A percentile compares a stretch with the other conserved stretches of the same genome.
Evolutionary conservation across 1,140 invertebrate species (phyloP).

Genomic region (Plectrocnemia conspersa): DNA sequence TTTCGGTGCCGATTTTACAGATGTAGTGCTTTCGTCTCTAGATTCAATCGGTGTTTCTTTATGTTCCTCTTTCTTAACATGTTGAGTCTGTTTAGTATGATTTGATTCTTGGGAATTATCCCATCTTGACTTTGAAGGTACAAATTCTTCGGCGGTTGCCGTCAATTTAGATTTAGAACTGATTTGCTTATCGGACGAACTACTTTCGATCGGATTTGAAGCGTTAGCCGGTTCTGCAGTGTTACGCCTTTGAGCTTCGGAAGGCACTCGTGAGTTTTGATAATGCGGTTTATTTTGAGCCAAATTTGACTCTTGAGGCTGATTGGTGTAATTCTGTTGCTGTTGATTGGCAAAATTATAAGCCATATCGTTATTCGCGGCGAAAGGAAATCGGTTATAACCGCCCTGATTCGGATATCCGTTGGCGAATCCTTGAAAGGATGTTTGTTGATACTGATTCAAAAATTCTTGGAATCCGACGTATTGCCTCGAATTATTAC

Average conservation of each 20-base stretch:
- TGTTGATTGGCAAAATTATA: too few species aligned
- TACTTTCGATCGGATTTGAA: too few species aligned
- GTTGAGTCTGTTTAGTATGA: conserved; percentile 23
- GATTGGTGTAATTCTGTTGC: background rate
- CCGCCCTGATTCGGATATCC: too few species aligned
- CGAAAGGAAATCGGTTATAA: too few species aligned
- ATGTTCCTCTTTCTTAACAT: conserved; percentile 31
- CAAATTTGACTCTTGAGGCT: background rate
- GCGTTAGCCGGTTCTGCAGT: too few species aligned
- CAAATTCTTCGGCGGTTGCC: conserved; percentile 49
- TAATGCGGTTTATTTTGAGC: background rate
- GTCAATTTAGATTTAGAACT: conserved; percentile 46
- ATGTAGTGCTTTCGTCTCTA: conserved; percentile 42
- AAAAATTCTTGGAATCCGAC: conserved; percentile 16
- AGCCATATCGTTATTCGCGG: too few species aligned
- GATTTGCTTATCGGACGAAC: conserved; percentile 32
- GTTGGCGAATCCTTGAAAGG: background rate
- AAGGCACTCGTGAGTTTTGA: background rate
- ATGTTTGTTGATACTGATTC: conserved; percentile 5
- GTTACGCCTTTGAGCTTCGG: too few species aligned
- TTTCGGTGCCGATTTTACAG: conserved; percentile 33
- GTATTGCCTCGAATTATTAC: conserved; percentile 6
- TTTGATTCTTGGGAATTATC: conserved; percentile 36
- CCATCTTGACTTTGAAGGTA: conserved; percentile 42
- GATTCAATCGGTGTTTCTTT: conserved; percentile 37